A percentile compares a stretch with the other conserved stretches of the same genome.
These are phyloP conservation scores for Drosophila equinoxialis DNA, from an alignment of 1,140 invertebrate genomes.

Conservation along the genomic window DNA sequence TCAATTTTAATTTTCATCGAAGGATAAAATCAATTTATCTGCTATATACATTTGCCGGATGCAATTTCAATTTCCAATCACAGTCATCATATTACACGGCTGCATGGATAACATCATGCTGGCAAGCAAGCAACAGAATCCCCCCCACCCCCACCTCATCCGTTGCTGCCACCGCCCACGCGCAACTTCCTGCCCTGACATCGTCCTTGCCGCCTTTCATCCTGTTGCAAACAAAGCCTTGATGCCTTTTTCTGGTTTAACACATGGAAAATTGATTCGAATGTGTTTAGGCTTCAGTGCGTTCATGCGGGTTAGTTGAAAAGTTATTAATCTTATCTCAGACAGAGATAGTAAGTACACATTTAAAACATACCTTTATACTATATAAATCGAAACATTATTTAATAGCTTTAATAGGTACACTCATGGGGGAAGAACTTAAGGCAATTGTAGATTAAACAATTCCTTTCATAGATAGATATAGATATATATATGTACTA, in stretches of 20 bases:
- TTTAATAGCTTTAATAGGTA: too few species aligned
- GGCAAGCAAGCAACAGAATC: neutral
- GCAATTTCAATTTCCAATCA: conserved; percentile 80
- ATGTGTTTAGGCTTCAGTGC: conserved; percentile 14
- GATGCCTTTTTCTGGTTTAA: conserved; percentile 6
- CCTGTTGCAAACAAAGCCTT: conserved; percentile 44
- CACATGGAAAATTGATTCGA: conserved; percentile 39
- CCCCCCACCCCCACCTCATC: neutral
- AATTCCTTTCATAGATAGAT: too few species aligned
- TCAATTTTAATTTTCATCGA: conserved; percentile 58
- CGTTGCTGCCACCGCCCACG: too few species aligned
- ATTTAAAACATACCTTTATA: too few species aligned
- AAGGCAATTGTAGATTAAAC: too few species aligned
- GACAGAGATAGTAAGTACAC: neutral
- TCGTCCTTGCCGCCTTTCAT: conserved; percentile 12
- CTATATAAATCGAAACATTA: too few species aligned
- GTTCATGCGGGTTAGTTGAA: conserved; percentile 37
- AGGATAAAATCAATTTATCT: conserved; percentile 39
- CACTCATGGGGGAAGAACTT: too few species aligned
- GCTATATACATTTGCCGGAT: conserved; percentile 62
- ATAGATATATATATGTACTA: too few species aligned
- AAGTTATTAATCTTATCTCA: conserved; percentile 17
- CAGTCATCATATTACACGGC: conserved; percentile 77
- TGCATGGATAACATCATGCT: conserved; percentile 61
- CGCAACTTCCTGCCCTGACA: neutral